Base-by-base conservation (phyloP, 2,113 vertebrate species). In the Microcebus tavaratra region DNA sequence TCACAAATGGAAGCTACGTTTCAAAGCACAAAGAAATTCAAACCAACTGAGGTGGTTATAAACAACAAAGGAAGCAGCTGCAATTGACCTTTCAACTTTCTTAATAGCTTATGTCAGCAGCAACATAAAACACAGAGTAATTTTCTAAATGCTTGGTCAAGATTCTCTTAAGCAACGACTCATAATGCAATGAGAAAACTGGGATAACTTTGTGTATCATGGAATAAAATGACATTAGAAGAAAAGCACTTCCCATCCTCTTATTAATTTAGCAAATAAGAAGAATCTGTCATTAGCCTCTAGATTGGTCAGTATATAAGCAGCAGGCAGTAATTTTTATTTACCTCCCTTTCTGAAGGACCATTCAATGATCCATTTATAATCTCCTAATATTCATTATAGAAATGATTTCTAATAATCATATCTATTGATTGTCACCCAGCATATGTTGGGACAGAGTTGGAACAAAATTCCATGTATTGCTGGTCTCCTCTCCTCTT, bases 101-200 rank as follows among this genome's bases (percentile, higher is more conserved):
- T 39, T 92, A 53, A 76, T 31, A 82, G 68, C 8, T 82, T 12
- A 29, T 25, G 50, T 79, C 73, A 67, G 21, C n/a, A 84, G 18
- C 10, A 48, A 78, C 10, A 50, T 9, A 42, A 50, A 89, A 91
- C 67, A 34, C 8, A 45, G 17, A 83, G 42, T 50, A 17, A 73
- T 57, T 84, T 93, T 88, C 70, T 23, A 88, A 87, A 86, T 25
- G 73, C 50, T 70, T 42, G 10, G 39, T 68, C 31, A 91, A 72
- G 63, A 83, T 27, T 80, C 45, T 94, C 39, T 67, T 92, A 67
- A 91, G 70, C 75, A 94, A 72, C 87, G 21, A 48, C 79, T 70
- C 63, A 31, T 13, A 14, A 45, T 1, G 0, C 15, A 21, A 87
- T 17, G 55, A 15, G 36, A 84, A 93, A 68, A 65, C 0, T 11